Base-by-base conservation (phyloP, 1,140 invertebrate species). In the Conus ventricosus region DNA sequence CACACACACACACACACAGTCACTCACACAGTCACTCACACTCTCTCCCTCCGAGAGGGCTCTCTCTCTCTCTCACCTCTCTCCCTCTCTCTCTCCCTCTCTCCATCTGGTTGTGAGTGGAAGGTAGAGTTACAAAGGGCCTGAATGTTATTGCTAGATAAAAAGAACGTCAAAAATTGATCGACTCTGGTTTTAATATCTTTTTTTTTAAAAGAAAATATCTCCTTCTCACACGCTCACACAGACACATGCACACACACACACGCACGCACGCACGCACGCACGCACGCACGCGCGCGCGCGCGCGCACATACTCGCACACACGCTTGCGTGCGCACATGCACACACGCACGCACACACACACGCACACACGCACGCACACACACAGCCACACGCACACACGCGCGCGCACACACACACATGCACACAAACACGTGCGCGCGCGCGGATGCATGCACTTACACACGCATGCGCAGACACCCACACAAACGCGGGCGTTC, bases 1-100 rank as follows among this genome's bases (percentile, higher is more conserved):
- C 78, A 80, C 78, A 80, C 78, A 80, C 78, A 80, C 78, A 80
- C 78, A 80, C 78, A 39, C 78, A 25, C 25, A 39, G 13, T 6
- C 78, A 39, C 78, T 6, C 78, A 80, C 27, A 23, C 78, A 80
- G 5, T 11, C 78, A 53, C 78, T 39, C 25, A 53, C 78, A 80
- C 25, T 39, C 78, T 39, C 25, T 39, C 78, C 13, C n/a, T n/a
- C n/a, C n/a, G n/a, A n/a, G n/a, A n/a, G n/a, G n/a, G n/a, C n/a
- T n/a, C n/a, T n/a, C n/a, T n/a, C n/a, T n/a, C n/a, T n/a, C n/a
- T n/a, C n/a, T n/a, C n/a, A n/a, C n/a, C n/a, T n/a, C n/a, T n/a
- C n/a, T n/a, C n/a, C n/a, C n/a, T n/a, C n/a, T n/a, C n/a, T n/a
- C n/a, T n/a, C n/a, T n/a, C n/a, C n/a, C n/a, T n/a, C n/a, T n/a